Percentiles rank a stretch among this genome's conserved stretches.
phyloP scores from a whole-genome alignment of 2,797 vertebrate genomes.

The Lagocephalus sceleratus region DNA sequence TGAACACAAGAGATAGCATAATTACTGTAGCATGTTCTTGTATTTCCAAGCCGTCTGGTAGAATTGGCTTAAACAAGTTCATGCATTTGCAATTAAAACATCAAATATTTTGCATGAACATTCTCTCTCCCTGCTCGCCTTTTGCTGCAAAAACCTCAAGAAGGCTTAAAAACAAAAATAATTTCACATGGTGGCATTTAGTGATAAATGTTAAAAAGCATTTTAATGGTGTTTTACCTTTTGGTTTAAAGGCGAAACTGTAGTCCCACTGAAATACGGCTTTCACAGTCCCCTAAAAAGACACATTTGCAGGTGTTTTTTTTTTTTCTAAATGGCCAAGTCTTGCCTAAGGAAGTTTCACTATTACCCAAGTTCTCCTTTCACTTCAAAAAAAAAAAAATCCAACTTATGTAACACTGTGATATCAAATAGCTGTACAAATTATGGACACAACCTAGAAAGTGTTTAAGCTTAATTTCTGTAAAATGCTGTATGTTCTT shows the following conservation, averaged over 20 bases:
- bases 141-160: neutral
- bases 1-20: constrained; percentile 11
- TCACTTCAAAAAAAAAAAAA: constrained; percentile 83
- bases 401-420: constrained; percentile 72
- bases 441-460: constrained; percentile 58
- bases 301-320: constrained; percentile 40
- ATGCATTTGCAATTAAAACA: neutral
- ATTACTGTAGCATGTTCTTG: neutral
- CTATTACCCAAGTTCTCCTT: constrained; percentile 80
- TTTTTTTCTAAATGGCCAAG: constrained; percentile 13
- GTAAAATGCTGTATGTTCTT: constrained; percentile 22
- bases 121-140: neutral
- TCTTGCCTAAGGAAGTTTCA: constrained; percentile 76
- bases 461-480: constrained; percentile 49
- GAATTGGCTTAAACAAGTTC: constrained; percentile 4
- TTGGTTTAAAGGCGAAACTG: constrained; percentile 25
- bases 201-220: neutral
- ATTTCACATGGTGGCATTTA: neutral
- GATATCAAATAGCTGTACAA: constrained; percentile 55
- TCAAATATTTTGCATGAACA: neutral
- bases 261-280: constrained; percentile 29
- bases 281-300: constrained; percentile 9
- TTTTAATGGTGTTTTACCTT: constrained; percentile 34
- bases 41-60: constrained; percentile 2
- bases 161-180: neutral